Evolutionary conservation across 2,797 vertebrate genomes (phyloP).

Genomic region (Furcifer pardalis): DNA sequence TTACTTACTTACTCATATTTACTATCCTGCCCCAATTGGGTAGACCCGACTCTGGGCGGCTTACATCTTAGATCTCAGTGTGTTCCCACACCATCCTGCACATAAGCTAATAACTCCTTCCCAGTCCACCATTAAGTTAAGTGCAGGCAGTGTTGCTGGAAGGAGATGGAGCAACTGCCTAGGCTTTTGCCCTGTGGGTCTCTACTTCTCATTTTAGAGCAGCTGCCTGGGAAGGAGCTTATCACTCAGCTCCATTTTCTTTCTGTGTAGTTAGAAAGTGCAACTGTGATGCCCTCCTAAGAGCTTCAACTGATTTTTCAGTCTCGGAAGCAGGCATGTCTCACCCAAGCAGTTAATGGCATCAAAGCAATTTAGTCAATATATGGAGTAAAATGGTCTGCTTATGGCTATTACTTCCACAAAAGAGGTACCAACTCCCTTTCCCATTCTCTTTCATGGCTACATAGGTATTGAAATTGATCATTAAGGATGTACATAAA

Average conservation of each 20-base stretch:
- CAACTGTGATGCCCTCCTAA: background rate
- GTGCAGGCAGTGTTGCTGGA: background rate
- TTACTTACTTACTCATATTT: too few relatives aligned
- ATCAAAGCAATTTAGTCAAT: slow-evolving; percentile 16
- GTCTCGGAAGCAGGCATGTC: slow-evolving; percentile 6
- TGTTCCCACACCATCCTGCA: too few relatives aligned
- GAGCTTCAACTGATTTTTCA: background rate
- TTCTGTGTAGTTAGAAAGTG: background rate
- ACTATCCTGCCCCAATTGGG: too few relatives aligned
- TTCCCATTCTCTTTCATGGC: slow-evolving; percentile 15
- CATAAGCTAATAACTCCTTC: background rate
- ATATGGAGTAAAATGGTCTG: fast-evolving
- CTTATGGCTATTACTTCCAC: background rate
- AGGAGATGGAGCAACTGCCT: background rate
- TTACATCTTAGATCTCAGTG: too few relatives aligned
- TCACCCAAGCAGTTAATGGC: background rate
- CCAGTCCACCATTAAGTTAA: background rate
- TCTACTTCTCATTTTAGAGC: background rate
- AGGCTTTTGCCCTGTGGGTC: background rate
- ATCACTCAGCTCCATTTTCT: background rate
- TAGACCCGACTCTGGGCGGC: too few relatives aligned
- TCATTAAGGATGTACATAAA: slow-evolving; percentile 15
- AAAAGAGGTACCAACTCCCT: slow-evolving; percentile 4
- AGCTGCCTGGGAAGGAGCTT: background rate
- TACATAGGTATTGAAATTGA: slow-evolving; percentile 53